Conservation (phyloP, 2,797 vertebrate species). For the Anguilla obscura region DNA sequence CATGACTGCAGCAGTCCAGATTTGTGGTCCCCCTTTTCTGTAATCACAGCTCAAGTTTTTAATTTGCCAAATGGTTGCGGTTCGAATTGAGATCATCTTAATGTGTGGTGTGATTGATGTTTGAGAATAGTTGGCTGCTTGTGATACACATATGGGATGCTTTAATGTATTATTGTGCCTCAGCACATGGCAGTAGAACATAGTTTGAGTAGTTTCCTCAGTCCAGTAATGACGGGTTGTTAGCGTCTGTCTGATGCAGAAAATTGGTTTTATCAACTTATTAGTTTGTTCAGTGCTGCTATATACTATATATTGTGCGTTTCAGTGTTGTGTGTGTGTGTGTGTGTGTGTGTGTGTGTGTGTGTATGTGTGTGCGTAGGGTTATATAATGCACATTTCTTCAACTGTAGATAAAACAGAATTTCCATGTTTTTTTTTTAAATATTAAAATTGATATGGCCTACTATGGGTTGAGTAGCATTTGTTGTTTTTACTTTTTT, state of each 20-base stretch:
- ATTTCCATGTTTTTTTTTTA: neutral
- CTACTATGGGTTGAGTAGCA: neutral
- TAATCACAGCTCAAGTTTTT: conserved; percentile 71
- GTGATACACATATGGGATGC: conserved; percentile 64
- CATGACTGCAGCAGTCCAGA: conserved; percentile 65
- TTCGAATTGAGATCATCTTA: conserved; percentile 75
- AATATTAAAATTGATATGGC: neutral
- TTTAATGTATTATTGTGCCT: conserved; percentile 65
- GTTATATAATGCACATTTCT: neutral
- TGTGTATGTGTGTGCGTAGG: too few species aligned
- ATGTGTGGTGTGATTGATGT: conserved; percentile 76
- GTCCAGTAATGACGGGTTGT: conserved; percentile 63
- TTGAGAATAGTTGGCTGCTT: conserved; percentile 69
- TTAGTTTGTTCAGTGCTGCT: neutral
- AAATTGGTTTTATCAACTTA: conserved; percentile 54
- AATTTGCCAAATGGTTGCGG: conserved; percentile 76
- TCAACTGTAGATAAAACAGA: neutral
- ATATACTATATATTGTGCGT: neutral
- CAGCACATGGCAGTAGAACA: conserved; percentile 56
- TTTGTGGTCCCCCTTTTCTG: conserved; percentile 62
- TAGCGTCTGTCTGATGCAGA: conserved; percentile 45
- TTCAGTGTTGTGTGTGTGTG: too few species aligned
- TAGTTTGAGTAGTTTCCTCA: conserved; percentile 55
- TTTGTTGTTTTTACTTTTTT: neutral
- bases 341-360: too few species aligned